These are phyloP conservation scores for Chaenocephalus aceratus DNA, from an alignment of 2,113 vertebrate species.

Conservation along the genomic window DNA sequence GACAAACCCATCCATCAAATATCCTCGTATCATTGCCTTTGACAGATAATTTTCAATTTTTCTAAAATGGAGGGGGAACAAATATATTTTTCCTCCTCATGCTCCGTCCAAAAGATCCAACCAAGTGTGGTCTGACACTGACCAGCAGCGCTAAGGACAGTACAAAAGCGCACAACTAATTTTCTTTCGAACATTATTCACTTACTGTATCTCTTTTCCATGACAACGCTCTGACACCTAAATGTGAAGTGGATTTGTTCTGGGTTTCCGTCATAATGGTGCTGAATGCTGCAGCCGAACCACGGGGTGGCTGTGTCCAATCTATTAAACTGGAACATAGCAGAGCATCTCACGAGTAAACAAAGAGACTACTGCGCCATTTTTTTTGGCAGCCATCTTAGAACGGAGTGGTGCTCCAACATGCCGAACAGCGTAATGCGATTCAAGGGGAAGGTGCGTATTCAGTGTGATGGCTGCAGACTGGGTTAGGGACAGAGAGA, in stretches of 20 bases:
- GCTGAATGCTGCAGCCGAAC: conserved; percentile 58
- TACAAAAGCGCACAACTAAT: conserved; percentile 57
- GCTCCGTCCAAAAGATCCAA: conserved; percentile 23
- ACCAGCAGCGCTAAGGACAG: conserved; percentile 48
- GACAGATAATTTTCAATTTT: conserved; percentile 79
- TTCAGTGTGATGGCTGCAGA: conserved; percentile 26
- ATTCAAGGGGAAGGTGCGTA: conserved; percentile 14
- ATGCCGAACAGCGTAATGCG: conserved; percentile 19
- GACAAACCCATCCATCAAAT: conserved; percentile 79
- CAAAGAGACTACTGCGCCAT: conserved; percentile 68
- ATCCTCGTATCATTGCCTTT: conserved; percentile 75
- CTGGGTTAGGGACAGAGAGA: not conserved
- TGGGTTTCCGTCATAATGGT: conserved; percentile 68
- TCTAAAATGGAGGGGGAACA: conserved; percentile 43
- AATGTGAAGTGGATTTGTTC: conserved; percentile 77
- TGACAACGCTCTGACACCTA: conserved; percentile 66
- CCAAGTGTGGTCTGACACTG: conserved; percentile 62
- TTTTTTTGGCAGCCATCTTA: conserved; percentile 76
- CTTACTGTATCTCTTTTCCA: conserved; percentile 74
- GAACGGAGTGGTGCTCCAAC: conserved; percentile 37
- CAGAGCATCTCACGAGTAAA: conserved; percentile 65
- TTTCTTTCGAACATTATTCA: conserved; percentile 63
- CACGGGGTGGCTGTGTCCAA: conserved; percentile 70
- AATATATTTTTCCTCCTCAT: conserved; percentile 25
- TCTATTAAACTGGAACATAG: conserved; percentile 69